Evolutionary conservation across 2,888 invertebrate genomes (phyloP), one percentile per base, ranked within the genome.

Genomic region (Leucoma salicis): DNA sequence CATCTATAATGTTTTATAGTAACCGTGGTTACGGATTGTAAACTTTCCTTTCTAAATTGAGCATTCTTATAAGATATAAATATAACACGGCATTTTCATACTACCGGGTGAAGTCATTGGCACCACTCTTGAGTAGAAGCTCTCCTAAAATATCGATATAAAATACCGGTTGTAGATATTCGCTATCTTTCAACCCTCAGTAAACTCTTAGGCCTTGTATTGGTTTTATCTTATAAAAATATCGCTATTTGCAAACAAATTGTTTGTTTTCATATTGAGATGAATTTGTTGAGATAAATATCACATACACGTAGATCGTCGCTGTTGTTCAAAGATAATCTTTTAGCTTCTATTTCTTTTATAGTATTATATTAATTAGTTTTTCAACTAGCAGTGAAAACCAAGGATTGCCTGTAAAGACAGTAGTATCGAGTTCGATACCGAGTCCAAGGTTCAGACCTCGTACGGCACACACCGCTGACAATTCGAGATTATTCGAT

Each of bases 101-200:
- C 39, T 45, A 48, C 36, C 25, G 7, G 39, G 31, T 34, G 44
- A 56, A 60, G 51, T 53, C 62, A 67, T 65, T 52, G 58, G 50
- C 41, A 44, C 25, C 39, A 41, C 49, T 57, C 49, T 53, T 57
- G 41, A 47, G 42, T 48, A 49, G 45, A 42, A 54, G 57, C 39
- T 60, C 68, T 67, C 68, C 66, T 74, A 71, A 73, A 74, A 74
- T 74, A 74, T 74, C 66, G 65, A 69, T 66, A 71, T 64, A 58
- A 63, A 67, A 62, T 62, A 60, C 43, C 52, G 53, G 57, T 43
- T 47, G 47, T 57, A 56, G 46, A 46, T 53, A 52, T 60, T 58
- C 53, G 53, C 57, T 57, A 57, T 63, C 46, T 56, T 35, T 51
- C 52, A 54, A 46, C 43, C 62, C 50, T 48, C 34, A 57, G 58